Evolutionary conservation across 1,140 invertebrate species (phyloP), one percentile per base, ranked within the genome.

Genomic region (Chrysopa pallens): DNA sequence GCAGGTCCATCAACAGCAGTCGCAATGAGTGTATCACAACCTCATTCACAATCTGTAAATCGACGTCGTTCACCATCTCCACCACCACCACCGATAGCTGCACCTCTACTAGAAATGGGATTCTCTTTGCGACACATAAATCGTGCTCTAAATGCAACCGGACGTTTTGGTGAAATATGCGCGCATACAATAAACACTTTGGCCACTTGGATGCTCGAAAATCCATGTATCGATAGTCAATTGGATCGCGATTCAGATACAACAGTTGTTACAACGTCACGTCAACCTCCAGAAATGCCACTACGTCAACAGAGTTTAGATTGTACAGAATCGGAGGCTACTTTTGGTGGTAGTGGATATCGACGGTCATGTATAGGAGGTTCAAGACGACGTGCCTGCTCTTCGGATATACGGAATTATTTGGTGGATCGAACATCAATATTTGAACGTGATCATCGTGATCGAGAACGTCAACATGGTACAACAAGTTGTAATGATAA

Each of bases 141-240:
- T 42, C 68, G 66, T 50, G 76, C 76, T 6, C 61, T 77, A 31
- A 48, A 55, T 40, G 70, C 72, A 38, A 70, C 68, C 44, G 69
- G 66, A 44, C 60, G 63, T 41, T 62, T 62, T 36, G 68, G 66
- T 8, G 72, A 76, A 46, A 54, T 74, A 6, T 65, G 65, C 38
- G 68, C 68, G 6, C 61, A 68, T 27, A 62, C 63, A 15, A 67
- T 77, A 8, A 76, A 74, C 53, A 66, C 65, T 47, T 54, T 78
- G 29, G 74, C 72, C n/a, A 73, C 67, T 1, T 78, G 75, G 75
- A 77, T 78, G 74, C 54, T 77, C 17, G 74, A 78, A 49, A 69
- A 78, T 56, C 73, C 74, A 0, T 61, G 57, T 28, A 60, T 68
- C 42, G 66, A 63, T 15, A 49, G 43, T 31, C 29, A 31, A 31